Conservation (phyloP, 2,888 invertebrate species). For the Tipula helvola region DNA sequence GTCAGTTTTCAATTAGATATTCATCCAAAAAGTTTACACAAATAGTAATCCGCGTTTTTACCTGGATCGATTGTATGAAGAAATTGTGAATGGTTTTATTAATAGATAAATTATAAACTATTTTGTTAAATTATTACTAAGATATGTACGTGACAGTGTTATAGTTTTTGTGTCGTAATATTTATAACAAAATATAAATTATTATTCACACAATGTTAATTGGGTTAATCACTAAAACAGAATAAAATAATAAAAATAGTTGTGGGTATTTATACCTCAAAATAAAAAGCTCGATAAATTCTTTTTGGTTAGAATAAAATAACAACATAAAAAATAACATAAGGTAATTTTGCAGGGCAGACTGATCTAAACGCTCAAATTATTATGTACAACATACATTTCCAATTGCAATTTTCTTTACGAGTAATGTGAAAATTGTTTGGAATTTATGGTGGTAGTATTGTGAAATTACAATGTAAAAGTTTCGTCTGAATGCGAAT, state of each 20-base stretch:
- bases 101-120: not conserved
- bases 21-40: not conserved
- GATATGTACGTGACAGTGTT: too few species aligned
- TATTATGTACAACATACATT: not conserved
- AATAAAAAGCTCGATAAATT: not conserved
- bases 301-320: not conserved
- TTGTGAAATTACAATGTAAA: not conserved
- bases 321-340: not conserved
- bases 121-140: not conserved
- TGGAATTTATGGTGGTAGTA: not conserved
- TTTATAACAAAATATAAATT: not conserved
- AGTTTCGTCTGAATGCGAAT: not conserved
- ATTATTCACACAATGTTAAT: not conserved
- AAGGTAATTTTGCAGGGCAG: not conserved
- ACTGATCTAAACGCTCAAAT: not conserved
- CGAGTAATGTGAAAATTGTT: not conserved
- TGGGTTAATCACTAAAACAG: not conserved
- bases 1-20: not conserved
- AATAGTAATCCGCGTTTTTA: not conserved
- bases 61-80: not conserved
- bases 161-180: not conserved
- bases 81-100: not conserved
- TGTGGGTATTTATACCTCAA: not conserved
- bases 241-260: not conserved
- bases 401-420: not conserved